phyloP scores from a whole-genome alignment of 2,113 vertebrate genomes.

The Sialia sialis region DNA sequence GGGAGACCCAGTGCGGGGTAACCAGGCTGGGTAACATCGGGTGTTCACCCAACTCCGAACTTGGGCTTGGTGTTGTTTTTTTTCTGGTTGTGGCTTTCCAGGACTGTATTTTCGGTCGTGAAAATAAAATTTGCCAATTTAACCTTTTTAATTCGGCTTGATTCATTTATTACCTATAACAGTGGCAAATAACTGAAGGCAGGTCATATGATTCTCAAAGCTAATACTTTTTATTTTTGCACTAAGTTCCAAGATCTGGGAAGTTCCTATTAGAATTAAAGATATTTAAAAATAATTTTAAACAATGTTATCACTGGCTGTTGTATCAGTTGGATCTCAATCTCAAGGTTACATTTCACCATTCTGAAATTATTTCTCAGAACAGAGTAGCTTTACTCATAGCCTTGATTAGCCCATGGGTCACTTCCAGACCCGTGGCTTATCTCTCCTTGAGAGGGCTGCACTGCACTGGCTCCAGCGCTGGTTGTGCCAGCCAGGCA shows the following conservation, averaged over 20 bases:
- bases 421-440: background rate
- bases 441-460: background rate
- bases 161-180: too few species aligned
- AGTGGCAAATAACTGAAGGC: background rate
- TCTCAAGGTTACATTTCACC: background rate
- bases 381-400: background rate
- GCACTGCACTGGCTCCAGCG: background rate
- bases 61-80: too few species aligned
- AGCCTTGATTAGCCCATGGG: background rate
- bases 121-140: too few species aligned
- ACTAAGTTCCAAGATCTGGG: background rate
- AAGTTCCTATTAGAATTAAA: background rate
- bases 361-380: background rate
- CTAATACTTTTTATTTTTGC: background rate
- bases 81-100: too few species aligned
- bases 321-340: background rate
- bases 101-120: too few species aligned
- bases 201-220: background rate
- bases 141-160: too few species aligned
- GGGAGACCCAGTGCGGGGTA: too few species aligned
- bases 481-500: background rate
- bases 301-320: background rate
- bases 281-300: background rate
- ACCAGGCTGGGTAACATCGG: too few species aligned
- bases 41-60: too few species aligned